Evolutionary conservation across 2,888 invertebrate genomes (phyloP).

Genomic region (Drosophila paramelanica): DNA sequence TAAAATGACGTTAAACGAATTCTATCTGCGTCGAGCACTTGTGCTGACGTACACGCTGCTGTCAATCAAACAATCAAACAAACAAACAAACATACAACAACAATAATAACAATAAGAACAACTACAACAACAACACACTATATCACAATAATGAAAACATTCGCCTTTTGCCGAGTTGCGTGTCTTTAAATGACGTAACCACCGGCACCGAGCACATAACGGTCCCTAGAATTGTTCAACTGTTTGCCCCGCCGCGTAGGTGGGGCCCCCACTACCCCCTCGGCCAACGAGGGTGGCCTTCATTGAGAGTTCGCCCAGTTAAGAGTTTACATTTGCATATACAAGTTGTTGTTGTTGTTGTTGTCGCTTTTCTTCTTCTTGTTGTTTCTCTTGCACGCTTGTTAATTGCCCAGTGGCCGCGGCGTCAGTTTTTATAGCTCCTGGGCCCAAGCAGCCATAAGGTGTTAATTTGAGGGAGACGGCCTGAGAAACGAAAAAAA

Average conservation of each 20-base stretch:
- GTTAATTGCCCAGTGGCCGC: constrained; percentile 71
- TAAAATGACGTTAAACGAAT: constrained; percentile 21
- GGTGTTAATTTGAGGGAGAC: constrained; percentile 51
- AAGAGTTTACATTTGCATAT: constrained; percentile 59
- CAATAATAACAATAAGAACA: constrained; percentile 32
- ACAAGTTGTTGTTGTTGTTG: constrained; percentile 11
- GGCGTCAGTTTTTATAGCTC: constrained; percentile 63
- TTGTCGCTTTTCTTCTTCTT: constrained; percentile 14
- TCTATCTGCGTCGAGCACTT: constrained; percentile 20
- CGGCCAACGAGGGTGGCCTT: constrained; percentile 14
- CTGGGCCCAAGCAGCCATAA: constrained; percentile 41
- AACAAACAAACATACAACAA: constrained; percentile 38
- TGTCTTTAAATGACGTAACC: constrained; percentile 78
- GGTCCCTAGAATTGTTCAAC: constrained; percentile 39
- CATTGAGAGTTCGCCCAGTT: constrained; percentile 53
- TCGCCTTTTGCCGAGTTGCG: constrained; percentile 69
- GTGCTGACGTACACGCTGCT: constrained; percentile 40
- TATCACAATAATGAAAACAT: constrained; percentile 70
- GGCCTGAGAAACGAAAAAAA: constrained; percentile 2
- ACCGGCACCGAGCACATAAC: constrained; percentile 32
- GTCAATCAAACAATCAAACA: constrained; percentile 52
- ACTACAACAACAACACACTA: constrained; percentile 22
- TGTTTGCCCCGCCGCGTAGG: constrained; percentile 19
- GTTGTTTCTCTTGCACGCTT: constrained; percentile 42
- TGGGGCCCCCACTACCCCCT: background rate